These are phyloP conservation scores for Channa argus DNA, from an alignment of 2,113 vertebrate species.

Conservation along the genomic window DNA sequence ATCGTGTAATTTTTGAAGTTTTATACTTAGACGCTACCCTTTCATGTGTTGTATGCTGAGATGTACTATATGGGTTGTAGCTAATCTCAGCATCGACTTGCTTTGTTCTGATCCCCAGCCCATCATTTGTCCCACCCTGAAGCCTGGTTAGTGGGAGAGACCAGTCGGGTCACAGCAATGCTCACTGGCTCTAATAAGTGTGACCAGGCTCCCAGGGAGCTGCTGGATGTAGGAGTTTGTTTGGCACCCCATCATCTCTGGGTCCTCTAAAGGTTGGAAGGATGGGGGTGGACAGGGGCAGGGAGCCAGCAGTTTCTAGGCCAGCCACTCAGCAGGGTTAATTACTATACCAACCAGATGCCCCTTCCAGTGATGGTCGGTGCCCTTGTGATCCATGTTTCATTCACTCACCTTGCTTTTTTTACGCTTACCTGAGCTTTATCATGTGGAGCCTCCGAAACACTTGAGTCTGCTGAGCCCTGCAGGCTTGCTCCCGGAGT, in stretches of 20 bases:
- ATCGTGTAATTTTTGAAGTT: conserved; percentile 21
- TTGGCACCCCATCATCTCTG: conserved; percentile 68
- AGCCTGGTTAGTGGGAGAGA: conserved; percentile 35
- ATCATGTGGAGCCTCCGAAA: conserved; percentile 56
- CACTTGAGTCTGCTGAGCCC: conserved; percentile 20
- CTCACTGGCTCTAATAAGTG: conserved; percentile 66
- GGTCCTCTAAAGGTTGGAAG: conserved; percentile 56
- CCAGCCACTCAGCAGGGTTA: conserved; percentile 71
- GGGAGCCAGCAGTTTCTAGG: conserved; percentile 66
- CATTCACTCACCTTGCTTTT: conserved; percentile 60
- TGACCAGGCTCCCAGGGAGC: conserved; percentile 43
- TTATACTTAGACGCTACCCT: conserved; percentile 20
- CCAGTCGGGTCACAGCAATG: conserved; percentile 46
- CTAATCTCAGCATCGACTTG: conserved; percentile 36
- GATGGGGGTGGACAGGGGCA: conserved; percentile 55
- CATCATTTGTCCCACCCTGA: conserved; percentile 2
- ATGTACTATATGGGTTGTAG: conserved; percentile 18
- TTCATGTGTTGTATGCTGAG: conserved; percentile 29
- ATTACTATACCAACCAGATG: conserved; percentile 68
- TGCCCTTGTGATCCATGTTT: conserved; percentile 44
- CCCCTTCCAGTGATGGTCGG: conserved; percentile 63
- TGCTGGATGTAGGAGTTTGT: conserved; percentile 34
- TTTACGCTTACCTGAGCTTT: conserved; percentile 59
- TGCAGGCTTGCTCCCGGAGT: conserved; percentile 42
- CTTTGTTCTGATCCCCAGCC: conserved; percentile 45